Conservation (phyloP, 1,140 invertebrate species). For the Aricia agestis region DNA sequence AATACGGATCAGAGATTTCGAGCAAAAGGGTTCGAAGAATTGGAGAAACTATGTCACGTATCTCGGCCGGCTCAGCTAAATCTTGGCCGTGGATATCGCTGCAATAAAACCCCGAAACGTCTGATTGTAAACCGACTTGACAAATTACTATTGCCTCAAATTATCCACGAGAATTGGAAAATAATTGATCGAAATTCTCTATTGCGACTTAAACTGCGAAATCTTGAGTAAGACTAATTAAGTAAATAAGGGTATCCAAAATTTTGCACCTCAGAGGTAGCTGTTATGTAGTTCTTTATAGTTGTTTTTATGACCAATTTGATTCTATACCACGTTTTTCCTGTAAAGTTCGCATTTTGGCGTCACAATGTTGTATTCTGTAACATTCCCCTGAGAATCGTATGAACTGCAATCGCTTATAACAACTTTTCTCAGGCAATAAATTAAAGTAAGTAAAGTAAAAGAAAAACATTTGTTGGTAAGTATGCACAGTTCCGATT, state of each 20-base stretch:
- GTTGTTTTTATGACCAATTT: too few species aligned
- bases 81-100: slow-evolving; percentile 19
- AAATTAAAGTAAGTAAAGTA: not conserved
- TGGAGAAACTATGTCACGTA: slow-evolving; percentile 23
- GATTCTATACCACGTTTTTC: too few species aligned
- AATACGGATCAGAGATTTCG: slow-evolving; percentile 23
- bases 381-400: too few species aligned
- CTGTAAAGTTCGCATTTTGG: too few species aligned
- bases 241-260: not conserved
- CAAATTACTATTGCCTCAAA: slow-evolving; percentile 13
- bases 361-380: too few species aligned
- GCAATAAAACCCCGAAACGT: slow-evolving; percentile 17
- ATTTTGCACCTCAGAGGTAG: not conserved
- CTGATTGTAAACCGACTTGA: slow-evolving; percentile 13
- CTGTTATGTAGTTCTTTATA: too few species aligned
- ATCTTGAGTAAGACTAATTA: not conserved
- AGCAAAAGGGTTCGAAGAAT: slow-evolving; percentile 22
- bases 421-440: not conserved
- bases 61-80: slow-evolving; percentile 22
- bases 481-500: not conserved
- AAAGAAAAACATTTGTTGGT: not conserved
- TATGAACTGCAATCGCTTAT: too few species aligned
- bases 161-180: not conserved
- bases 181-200: not conserved
- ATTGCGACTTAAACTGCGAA: not conserved